Base-by-base conservation (phyloP, 1,140 invertebrate genomes). In the Melanaphis sacchari region DNA sequence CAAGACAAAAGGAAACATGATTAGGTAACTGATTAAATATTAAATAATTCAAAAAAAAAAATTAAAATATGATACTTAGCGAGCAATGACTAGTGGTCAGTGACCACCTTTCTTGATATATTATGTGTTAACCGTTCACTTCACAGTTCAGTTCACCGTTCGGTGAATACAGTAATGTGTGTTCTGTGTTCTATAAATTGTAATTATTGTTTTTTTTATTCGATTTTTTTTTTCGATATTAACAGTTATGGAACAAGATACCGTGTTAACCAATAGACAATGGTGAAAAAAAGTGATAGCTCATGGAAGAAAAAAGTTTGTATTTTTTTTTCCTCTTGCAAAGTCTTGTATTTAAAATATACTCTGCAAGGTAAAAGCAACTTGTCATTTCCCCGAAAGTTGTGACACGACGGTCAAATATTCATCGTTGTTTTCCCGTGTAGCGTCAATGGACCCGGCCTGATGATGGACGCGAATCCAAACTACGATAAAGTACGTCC, bases 331-430 rank as follows among this genome's bases (percentile, higher is more conserved):
- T 40, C 38, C 88, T 26, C 88, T 38, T 38, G n/a, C 22, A 89
- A 52, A 89, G 49, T 54, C 88, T 89, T 8, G 88, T 89, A 89
- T 89, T 89, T 89, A 89, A 89, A 89, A 89, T 36, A 89, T 89
- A 54, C 36, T 54, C 11, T 38, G n/a, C 52, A 89, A 87, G 18
- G 85, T 46, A 87, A 87, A 87, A 87, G 85, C 41, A 46, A 87
- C 31, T 87, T 87, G 85, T 87, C 85, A 87, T 87, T 87, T 87
- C 21, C 36, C 7, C 49, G 38, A 52, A 54, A 36, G 49, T 40
- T 54, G 49, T 9, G 24, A 24, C 46, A 38, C 31, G 36, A 52
- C 49, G 43, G 31, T 89, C 21, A 38, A 38, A 89, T n/a, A n/a
- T 1, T 15, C 36, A 52, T 15, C 36, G 22, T 43, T 11, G 24